Percentiles rank a stretch among this genome's conserved stretches.
phyloP scores from a whole-genome alignment of 2,113 vertebrate genomes.

The Gnathonemus longibarbis region DNA sequence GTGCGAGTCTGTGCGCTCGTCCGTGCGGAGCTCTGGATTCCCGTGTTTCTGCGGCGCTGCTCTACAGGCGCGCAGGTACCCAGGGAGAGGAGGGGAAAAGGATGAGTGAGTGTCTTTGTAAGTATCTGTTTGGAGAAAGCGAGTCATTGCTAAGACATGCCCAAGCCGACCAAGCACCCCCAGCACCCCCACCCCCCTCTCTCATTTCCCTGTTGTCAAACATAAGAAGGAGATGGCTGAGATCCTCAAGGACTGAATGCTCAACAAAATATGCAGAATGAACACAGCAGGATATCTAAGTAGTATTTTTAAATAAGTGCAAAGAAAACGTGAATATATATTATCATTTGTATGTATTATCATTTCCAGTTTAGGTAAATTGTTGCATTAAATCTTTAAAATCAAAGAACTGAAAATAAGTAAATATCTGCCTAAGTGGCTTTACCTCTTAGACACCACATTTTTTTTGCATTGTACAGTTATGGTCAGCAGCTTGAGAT shows the following conservation, averaged over 20 bases:
- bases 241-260: not conserved
- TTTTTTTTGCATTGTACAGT: not conserved
- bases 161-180: slow-evolving; percentile 27
- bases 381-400: not conserved
- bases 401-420: not conserved
- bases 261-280: not conserved
- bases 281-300: not conserved
- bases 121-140: slow-evolving; percentile 41
- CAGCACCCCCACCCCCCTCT: not conserved
- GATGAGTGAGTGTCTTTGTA: slow-evolving; percentile 9
- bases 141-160: slow-evolving; percentile 41
- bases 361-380: not conserved
- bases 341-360: not conserved
- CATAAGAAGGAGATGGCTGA: slow-evolving; percentile 24
- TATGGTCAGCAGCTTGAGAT: not conserved
- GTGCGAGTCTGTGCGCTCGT: not conserved
- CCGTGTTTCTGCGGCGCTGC: not conserved
- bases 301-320: not conserved
- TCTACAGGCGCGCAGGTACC: slow-evolving; percentile 3
- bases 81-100: not conserved
- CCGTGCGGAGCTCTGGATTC: not conserved
- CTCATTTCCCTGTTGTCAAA: slow-evolving; percentile 41
- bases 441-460: not conserved
- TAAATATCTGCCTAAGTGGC: not conserved
- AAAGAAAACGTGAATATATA: not conserved